Base-by-base conservation (phyloP, 2,113 vertebrate species). In the Scalopus aquaticus region DNA sequence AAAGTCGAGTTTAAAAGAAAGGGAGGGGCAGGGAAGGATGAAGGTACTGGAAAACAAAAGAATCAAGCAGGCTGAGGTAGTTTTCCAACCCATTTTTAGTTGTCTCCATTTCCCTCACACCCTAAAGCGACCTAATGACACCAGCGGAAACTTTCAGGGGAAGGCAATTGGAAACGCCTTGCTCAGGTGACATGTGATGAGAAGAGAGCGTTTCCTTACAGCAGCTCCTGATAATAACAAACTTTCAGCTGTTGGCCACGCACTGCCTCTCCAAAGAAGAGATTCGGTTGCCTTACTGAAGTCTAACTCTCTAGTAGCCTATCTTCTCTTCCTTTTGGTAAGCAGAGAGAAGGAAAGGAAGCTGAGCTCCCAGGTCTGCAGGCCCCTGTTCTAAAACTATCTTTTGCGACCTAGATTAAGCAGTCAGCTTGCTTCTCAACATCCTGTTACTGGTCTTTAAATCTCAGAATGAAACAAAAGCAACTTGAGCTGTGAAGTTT, bases 181-280 rank as follows among this genome's bases (percentile, higher is more conserved):
- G 83, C 28, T 65, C 70, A 28, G 92, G 87, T 93, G 95, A 73
- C 80, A 9, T 0, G 35, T 6, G 51, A 73, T 58, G 64, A 80
- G 77, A 58, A 46, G 92, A 49, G 6, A 82, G 95, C 46, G 39
- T 94, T 87, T 91, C 93, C 90, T 91, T 74, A 89, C 74, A 28
- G 58, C 28, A 26, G 76, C 60, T 76, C 78, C 88, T 83, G 96
- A 95, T 87, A 93, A 91, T 64, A 17, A 32, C 15, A 1, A 1
- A 6, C 16, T 46, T 60, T 77, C 81, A 58, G 72, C 69, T 15
- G 1, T 13, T 24, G 54, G 56, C 56, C 2, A n/a, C 60, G 51
- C 51, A 32, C 69, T 28, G 30, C 26, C 51, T 46, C 65, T 82
- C 46, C 62, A 91, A 37, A 81, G 65, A 39, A 65, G 82, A 70